Evolutionary conservation across 2,797 vertebrate genomes (phyloP).

Genomic region (Passerculus sandwichensis): DNA sequence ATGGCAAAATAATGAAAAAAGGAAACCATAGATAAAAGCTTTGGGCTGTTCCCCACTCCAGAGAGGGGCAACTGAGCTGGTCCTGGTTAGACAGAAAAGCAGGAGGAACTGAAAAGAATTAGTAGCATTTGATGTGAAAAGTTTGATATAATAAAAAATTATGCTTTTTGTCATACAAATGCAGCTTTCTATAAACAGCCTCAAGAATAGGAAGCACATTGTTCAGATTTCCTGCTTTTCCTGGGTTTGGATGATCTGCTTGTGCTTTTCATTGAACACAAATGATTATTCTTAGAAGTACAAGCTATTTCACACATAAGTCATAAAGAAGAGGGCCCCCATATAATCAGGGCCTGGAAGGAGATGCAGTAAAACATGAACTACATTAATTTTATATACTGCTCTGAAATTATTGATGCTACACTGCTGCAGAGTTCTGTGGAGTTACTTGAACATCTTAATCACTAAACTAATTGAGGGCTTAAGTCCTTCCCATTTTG

Average conservation of each 20-base stretch:
- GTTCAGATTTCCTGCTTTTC: conserved; percentile 19
- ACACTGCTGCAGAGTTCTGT: background rate
- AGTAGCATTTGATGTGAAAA: conserved; percentile 26
- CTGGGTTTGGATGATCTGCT: background rate
- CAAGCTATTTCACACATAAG: conserved; percentile 6
- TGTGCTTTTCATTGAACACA: conserved; percentile 20
- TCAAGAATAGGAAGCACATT: conserved; percentile 28
- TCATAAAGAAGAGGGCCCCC: background rate
- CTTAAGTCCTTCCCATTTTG: background rate
- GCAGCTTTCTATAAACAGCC: conserved; percentile 6
- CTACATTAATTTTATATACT: background rate
- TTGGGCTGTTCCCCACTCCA: background rate
- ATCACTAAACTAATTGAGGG: background rate
- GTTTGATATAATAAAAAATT: conserved; percentile 35
- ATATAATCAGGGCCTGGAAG: background rate
- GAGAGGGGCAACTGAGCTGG: background rate
- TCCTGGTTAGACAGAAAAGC: conserved; percentile 18
- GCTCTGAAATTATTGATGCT: background rate
- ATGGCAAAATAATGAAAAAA: background rate
- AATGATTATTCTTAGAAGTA: conserved; percentile 26
- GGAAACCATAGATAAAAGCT: background rate
- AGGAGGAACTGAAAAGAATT: conserved; percentile 27
- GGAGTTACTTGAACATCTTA: background rate
- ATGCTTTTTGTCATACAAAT: conserved; percentile 46
- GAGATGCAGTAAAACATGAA: background rate